A percentile compares a stretch with the other conserved stretches of the same genome.
Conservation (phyloP, 2,888 invertebrate genomes). For the Drosophila rubida region DNA sequence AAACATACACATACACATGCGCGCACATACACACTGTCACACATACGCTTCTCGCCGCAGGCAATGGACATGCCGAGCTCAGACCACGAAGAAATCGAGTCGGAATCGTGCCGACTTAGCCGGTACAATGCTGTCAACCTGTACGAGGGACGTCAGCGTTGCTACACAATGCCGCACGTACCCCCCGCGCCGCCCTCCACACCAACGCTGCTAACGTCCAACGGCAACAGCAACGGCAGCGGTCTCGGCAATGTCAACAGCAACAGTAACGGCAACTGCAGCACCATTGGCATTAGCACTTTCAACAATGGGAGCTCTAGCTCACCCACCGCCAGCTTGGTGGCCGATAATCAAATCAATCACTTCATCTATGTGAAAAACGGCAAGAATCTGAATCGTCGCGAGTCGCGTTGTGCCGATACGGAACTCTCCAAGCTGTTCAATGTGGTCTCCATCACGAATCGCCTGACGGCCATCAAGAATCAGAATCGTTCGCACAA, state of each 20-base stretch:
- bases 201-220: slow-evolving; percentile 80
- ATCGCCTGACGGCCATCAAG: slow-evolving; percentile 55
- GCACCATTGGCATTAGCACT: slow-evolving; percentile 32
- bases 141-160: slow-evolving; percentile 75
- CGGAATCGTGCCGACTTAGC: slow-evolving; percentile 70
- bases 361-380: slow-evolving; percentile 75
- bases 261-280: slow-evolving; percentile 1
- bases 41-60: slow-evolving; percentile 43
- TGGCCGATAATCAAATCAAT: slow-evolving; percentile 71
- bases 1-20: slow-evolving; percentile 37
- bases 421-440: slow-evolving; percentile 81
- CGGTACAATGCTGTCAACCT: slow-evolving; percentile 70
- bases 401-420: slow-evolving; percentile 81
- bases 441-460: slow-evolving; percentile 82
- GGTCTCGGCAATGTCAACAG: slow-evolving; percentile 45
- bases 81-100: slow-evolving; percentile 67
- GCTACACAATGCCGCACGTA: slow-evolving; percentile 82
- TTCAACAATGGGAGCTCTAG: slow-evolving; percentile 38
- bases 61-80: slow-evolving; percentile 75
- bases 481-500: slow-evolving; percentile 63
- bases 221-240: slow-evolving; percentile 58
- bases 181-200: slow-evolving; percentile 82
- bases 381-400: slow-evolving; percentile 68
- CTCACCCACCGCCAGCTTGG: slow-evolving; percentile 61
- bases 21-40: slow-evolving; percentile 39